Evolutionary conservation across 2,113 vertebrate species (phyloP), one percentile per base, ranked within the genome.

Genomic region (Mormyrus iriodes): DNA sequence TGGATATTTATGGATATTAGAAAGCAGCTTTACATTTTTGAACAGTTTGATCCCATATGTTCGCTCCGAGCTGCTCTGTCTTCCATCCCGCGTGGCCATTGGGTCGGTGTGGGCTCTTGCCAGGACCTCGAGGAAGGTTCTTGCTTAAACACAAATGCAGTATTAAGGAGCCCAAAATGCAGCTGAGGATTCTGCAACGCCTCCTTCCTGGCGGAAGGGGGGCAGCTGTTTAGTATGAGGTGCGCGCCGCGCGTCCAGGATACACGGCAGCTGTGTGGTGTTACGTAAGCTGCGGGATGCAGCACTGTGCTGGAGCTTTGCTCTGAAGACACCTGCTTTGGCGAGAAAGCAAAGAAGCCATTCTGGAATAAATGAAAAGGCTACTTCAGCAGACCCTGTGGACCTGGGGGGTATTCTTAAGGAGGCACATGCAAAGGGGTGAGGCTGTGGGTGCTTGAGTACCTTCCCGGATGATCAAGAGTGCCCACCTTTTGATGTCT

Each of bases 211-310:
- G 9, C 19, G 8, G 44, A 84, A 84, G 44, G 35, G 44, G 44
- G 39, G 44, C 79, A 84, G 44, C 79, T 84, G 44, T 84, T 84
- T 84, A 84, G 73, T 79, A 79, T 79, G 73, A 84, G 39, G 19
- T 24, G 21, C 21, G 9, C 10, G 42, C 24, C 21, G 82, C 82
- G 19, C 39, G 44, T 84, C 35, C 39, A 19, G 44, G 44, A 84
- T 44, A 46, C 44, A n/a, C 39, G 44, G 82, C 9, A 84, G 17
- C 39, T 84, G 35, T 48, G 19, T 27, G 82, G 42, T 44, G 82
- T 84, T 84, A 48, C 44, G 21, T 84, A 84, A 44, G 31, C 73
- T 79, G 73, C 1, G 35, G 73, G 35, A 42, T 84, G 39, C 44
- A 48, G 44, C 39, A 27, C 19, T n/a, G 17, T 10, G 39, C 82